Evolutionary conservation across 1,140 invertebrate species (phyloP).

Genomic region (Euglossa dilemma): DNA sequence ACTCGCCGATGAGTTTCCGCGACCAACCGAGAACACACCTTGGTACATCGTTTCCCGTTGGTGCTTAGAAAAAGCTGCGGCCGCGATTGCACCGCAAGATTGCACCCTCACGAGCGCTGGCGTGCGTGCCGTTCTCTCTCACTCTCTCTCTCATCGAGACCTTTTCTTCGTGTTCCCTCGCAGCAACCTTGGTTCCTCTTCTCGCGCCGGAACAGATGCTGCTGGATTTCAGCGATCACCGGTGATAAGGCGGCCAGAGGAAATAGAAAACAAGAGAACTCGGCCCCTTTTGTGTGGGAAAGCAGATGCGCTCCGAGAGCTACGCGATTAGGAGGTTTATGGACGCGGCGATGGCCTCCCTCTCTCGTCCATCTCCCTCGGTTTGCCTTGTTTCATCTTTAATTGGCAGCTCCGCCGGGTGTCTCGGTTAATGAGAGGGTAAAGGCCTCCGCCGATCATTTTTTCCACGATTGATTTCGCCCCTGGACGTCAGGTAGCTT

Average conservation of each 20-base stretch:
- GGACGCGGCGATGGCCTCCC: background rate
- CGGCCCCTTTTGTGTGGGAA: constrained; percentile 25
- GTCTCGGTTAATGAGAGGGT: background rate
- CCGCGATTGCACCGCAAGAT: constrained; percentile 64
- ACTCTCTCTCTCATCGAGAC: background rate
- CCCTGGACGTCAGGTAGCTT: background rate
- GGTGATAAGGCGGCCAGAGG: constrained; percentile 43
- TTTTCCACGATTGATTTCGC: background rate
- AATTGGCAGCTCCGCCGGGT: constrained; percentile 1
- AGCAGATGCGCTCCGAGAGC: constrained; percentile 34
- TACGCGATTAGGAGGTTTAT: constrained; percentile 21
- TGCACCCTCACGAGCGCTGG: constrained; percentile 53
- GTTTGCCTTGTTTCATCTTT: background rate
- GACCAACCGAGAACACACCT: constrained; percentile 1
- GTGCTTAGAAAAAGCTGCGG: constrained; percentile 20
- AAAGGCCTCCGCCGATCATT: background rate
- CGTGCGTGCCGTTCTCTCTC: constrained; percentile 57
- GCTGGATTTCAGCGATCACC: constrained; percentile 47
- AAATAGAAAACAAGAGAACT: constrained; percentile 49
- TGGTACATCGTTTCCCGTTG: constrained; percentile 38
- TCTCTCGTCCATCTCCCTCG: background rate
- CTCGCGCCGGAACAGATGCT: constrained; percentile 46
- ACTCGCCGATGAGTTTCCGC: constrained; percentile 28
- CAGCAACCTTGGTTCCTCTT: background rate
- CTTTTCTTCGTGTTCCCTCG: constrained; percentile 36